A percentile compares a stretch with the other conserved stretches of the same genome.
These are phyloP conservation scores for Probaryconus sp. DNA, from an alignment of 1,140 invertebrate genomes.

Conservation along the genomic window DNA sequence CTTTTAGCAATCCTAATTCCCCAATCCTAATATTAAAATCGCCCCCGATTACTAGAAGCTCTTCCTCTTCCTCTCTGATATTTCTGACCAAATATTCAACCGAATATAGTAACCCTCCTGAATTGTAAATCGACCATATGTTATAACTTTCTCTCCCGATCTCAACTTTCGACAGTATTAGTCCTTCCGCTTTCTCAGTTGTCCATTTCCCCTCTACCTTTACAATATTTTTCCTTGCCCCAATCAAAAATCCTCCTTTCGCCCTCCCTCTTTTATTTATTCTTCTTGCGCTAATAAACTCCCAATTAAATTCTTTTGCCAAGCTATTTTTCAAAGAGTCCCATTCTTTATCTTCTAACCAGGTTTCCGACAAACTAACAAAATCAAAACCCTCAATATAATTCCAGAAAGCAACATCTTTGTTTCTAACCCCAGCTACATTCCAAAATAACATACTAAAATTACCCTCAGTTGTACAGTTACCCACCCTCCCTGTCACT, in stretches of 20 bases:
- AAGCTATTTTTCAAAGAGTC: constrained; percentile 10
- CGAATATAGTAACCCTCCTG: neutral
- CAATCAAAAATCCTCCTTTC: constrained; percentile 28
- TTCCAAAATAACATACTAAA: too few species aligned
- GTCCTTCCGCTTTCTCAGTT: neutral
- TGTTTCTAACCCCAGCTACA: neutral
- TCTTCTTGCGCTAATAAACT: constrained; percentile 4
- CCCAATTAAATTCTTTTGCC: constrained; percentile 30
- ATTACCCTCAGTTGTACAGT: neutral
- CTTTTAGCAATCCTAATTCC: neutral
- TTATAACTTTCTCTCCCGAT: neutral
- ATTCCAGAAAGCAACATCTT: neutral
- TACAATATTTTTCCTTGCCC: neutral
- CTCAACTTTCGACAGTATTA: neutral
- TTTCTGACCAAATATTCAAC: neutral
- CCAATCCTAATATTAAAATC: constrained; percentile 46
- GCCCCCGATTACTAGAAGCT: constrained; percentile 64
- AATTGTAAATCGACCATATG: constrained; percentile 28
- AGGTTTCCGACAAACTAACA: constrained; percentile 22
- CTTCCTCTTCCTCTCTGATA: too few species aligned
- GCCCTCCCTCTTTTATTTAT: constrained; percentile 35
- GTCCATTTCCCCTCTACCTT: neutral
- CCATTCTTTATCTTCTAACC: constrained; percentile 21
- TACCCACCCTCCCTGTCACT: neutral
- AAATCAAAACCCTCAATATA: constrained; percentile 3